Evolutionary conservation across 2,888 invertebrate species (phyloP).

Genomic region (Mesoligia furuncula): DNA sequence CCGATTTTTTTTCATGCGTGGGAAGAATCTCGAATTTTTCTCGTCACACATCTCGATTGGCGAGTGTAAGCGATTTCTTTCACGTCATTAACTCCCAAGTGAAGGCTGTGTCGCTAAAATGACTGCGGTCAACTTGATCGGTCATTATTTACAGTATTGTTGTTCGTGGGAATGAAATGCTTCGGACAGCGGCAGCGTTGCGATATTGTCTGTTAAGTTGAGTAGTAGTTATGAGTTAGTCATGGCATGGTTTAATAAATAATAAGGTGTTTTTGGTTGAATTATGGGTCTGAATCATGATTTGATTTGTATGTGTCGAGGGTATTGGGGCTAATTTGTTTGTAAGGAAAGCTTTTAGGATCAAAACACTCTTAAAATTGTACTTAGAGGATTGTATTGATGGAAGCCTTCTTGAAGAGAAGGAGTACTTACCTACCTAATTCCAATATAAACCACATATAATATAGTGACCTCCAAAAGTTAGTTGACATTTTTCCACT

Average conservation of each 20-base stretch:
- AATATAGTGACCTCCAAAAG: background rate
- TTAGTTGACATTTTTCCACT: no score
- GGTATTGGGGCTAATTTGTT: constrained; percentile 14
- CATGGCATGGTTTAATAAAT: constrained; percentile 15
- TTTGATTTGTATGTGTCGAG: constrained; percentile 1
- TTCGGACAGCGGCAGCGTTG: constrained; percentile 28
- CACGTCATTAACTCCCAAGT: constrained; percentile 61
- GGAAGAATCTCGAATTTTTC: constrained; percentile 40
- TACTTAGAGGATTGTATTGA: background rate
- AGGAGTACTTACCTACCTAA: background rate
- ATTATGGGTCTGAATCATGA: constrained; percentile 6
- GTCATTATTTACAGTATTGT: constrained; percentile 55
- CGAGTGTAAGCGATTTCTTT: constrained; percentile 54
- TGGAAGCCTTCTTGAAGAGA: background rate
- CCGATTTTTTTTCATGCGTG: constrained; percentile 55
- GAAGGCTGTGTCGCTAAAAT: constrained; percentile 55
- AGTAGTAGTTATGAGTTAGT: constrained; percentile 44
- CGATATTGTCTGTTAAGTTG: constrained; percentile 36
- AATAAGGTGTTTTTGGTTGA: constrained; percentile 36
- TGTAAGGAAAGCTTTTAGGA: background rate
- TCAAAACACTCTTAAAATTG: background rate
- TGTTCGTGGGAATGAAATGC: constrained; percentile 58
- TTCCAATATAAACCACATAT: background rate
- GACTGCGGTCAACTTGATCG: constrained; percentile 59
- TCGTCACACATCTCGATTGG: constrained; percentile 40